A percentile compares a stretch with the other conserved stretches of the same genome.
Conservation (phyloP, 1,140 invertebrate genomes). For the Prorops nasuta region DNA sequence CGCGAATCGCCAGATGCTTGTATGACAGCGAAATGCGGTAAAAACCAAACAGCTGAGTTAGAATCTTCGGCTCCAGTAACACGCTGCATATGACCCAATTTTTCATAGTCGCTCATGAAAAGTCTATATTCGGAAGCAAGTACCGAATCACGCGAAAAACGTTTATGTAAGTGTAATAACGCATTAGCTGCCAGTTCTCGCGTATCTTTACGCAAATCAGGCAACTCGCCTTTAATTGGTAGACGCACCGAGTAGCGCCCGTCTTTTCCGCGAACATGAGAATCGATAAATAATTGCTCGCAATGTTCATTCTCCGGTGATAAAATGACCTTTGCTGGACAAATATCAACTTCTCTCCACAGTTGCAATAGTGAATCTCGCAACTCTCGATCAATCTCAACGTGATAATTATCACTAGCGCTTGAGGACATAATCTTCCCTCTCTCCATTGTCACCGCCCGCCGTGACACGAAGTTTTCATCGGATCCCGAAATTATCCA, state of each 20-base stretch:
- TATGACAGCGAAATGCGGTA: not conserved
- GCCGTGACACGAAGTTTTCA: not conserved
- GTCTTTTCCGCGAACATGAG: not conserved
- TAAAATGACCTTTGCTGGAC: not conserved
- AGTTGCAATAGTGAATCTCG: not conserved
- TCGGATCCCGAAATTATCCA: not conserved
- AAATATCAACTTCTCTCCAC: not conserved
- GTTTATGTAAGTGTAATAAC: not conserved
- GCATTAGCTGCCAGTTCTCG: not conserved
- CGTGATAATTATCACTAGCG: not conserved
- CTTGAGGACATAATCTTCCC: not conserved
- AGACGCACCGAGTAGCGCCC: constrained; percentile 5
- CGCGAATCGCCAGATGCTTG: not conserved
- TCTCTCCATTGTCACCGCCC: not conserved
- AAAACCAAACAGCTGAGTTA: not conserved
- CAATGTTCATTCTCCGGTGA: not conserved
- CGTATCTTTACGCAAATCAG: not conserved
- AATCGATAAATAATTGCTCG: not conserved
- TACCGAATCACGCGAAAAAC: not conserved
- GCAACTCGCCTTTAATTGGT: not conserved
- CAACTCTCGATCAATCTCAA: constrained; percentile 2
- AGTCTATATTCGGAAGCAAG: not conserved
- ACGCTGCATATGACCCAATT: not conserved
- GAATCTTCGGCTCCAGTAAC: not conserved
- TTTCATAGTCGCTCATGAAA: not conserved